Base-by-base conservation (phyloP, 2,797 vertebrate species). In the Telmatherina bonti region DNA sequence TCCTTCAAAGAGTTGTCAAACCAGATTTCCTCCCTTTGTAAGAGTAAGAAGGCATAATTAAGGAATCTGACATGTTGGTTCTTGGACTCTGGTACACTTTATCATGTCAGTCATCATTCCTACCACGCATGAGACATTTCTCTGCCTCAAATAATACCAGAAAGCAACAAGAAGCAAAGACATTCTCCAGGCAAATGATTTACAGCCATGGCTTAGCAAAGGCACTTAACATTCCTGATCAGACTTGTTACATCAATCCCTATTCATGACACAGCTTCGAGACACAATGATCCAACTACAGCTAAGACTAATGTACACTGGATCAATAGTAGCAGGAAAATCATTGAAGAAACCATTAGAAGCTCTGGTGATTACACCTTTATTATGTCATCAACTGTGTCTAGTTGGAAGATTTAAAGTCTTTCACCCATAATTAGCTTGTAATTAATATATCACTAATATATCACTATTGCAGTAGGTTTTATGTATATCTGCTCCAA, bases 11-110 rank as follows among this genome's bases (percentile, higher is more conserved):
- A 90, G 91, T 87, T 72, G 94, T 88, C 89, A 76, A 89, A 93
- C 95, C 88, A 86, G 95, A 95, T 93, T 93, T 78, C 78, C 89
- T 59, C 85, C 15, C 73, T 81, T 58, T 8, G 18, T 81, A 81
- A 85, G 41, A 62, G n/a, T 56, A 78, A 72, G 76, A 81, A 76
- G 20, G 62, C 71, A 9, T 20, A 51, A 72, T 87, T 74, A 76
- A 51, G 76, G 30, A 62, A 74, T 84, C 54, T 87, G 81, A 88
- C 86, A 89, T 45, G 78, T 75, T 78, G 87, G 68, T 74, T 74
- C 57, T 55, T n/a, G 30, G 59, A 72, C 56, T 67, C 73, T 55
- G 71, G 79, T 62, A 55, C 59, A 29, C 74, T 67, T 54, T 72
- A 74, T 61, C 55, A 20, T 51, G 81, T 73, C 78, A 62, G 51